Evolutionary conservation across 2,797 vertebrate genomes (phyloP).

Genomic region (Psittacula derbiana): DNA sequence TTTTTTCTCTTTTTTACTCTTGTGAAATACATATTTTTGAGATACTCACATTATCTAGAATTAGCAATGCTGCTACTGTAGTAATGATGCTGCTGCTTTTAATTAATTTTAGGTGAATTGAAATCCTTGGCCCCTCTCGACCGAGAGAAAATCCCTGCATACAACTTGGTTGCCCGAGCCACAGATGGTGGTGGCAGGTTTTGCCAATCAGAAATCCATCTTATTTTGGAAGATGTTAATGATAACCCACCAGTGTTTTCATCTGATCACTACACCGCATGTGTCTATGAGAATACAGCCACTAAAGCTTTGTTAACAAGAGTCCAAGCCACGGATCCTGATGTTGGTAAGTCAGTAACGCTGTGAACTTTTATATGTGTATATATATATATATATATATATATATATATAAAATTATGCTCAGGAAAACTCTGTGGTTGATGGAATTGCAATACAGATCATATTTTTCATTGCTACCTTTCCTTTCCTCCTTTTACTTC

Average conservation of each 20-base stretch:
- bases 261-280: constrained; percentile 82
- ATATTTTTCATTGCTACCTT: not conserved
- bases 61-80: not conserved
- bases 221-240: constrained; percentile 92
- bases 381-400: no score
- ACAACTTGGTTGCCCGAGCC: constrained; percentile 85
- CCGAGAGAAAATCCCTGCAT: constrained; percentile 83
- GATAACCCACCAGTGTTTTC: constrained; percentile 92
- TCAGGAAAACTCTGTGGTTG: not conserved
- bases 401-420: no score
- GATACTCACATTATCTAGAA: not conserved
- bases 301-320: constrained; percentile 91
- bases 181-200: constrained; percentile 90
- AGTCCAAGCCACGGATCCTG: constrained; percentile 92
- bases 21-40: not conserved
- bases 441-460: not conserved
- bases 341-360: constrained; percentile 81
- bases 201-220: constrained; percentile 84
- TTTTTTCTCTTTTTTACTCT: not conserved
- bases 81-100: not conserved
- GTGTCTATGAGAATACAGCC: constrained; percentile 91
- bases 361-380: no score
- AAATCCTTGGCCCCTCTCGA: constrained; percentile 86
- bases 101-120: constrained; percentile 84
- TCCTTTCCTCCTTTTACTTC: not conserved